Percentiles rank a stretch among this genome's conserved stretches.
Conservation (phyloP, 2,888 invertebrate species). For the Cheilosia urbana region DNA sequence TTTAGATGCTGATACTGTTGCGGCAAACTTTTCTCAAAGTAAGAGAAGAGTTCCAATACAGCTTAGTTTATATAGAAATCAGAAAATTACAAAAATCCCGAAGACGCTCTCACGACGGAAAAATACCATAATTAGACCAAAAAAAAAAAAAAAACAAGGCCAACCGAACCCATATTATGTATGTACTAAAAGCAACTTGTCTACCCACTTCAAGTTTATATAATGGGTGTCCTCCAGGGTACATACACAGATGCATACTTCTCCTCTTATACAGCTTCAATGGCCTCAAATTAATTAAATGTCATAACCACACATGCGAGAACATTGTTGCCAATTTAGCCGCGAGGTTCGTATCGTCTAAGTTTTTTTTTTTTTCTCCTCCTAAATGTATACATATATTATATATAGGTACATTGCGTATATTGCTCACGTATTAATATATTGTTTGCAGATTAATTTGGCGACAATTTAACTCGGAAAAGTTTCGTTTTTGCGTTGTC, state of each 20-base stretch:
- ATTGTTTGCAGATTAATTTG: constrained; percentile 24
- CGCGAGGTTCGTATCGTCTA: constrained; percentile 2
- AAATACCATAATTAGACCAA: background rate
- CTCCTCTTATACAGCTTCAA: constrained; percentile 8
- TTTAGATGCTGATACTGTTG: too few relatives aligned
- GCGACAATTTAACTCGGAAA: constrained; percentile 32
- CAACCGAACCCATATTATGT: background rate
- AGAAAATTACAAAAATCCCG: background rate
- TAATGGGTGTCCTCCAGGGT: background rate
- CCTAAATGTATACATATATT: background rate
- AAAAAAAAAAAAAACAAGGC: constrained; percentile 20
- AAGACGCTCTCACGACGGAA: too few relatives aligned
- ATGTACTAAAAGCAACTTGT: constrained; percentile 1
- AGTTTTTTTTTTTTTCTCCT: background rate
- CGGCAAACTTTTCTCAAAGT: too few relatives aligned
- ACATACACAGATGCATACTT: background rate
- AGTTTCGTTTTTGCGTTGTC: background rate
- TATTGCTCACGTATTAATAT: background rate
- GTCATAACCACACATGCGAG: constrained; percentile 5
- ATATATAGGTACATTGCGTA: background rate
- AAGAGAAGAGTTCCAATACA: too few relatives aligned
- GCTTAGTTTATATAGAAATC: too few relatives aligned
- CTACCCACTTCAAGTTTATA: constrained; percentile 12
- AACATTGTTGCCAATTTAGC: constrained; percentile 21
- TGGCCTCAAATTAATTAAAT: constrained; percentile 43